Conservation (phyloP, 2,888 invertebrate species). For the Cancer borealis region DNA sequence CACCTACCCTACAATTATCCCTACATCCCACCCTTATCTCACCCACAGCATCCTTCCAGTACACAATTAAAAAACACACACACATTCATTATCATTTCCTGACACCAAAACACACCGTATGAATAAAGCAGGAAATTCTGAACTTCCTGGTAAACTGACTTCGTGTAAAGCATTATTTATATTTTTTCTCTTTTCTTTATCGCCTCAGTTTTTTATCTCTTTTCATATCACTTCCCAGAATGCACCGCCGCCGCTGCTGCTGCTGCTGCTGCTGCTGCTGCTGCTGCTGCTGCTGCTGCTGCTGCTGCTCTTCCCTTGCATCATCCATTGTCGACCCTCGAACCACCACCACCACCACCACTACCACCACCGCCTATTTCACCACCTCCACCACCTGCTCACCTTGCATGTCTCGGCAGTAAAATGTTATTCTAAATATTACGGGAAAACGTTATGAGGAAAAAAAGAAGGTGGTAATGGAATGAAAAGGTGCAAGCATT, state of each 20-base stretch:
- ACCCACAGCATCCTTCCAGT: background rate
- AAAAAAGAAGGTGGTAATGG: background rate
- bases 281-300: background rate
- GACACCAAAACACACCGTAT: background rate
- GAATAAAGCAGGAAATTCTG: slow-evolving; percentile 22
- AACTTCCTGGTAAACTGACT: background rate
- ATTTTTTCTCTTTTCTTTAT: background rate
- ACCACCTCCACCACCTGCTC: background rate
- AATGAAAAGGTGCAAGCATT: background rate
- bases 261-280: background rate
- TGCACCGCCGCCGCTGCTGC: background rate
- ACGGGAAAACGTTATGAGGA: background rate
- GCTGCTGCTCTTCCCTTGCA: background rate
- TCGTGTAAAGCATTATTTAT: background rate
- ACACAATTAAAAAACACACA: background rate
- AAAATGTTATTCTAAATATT: background rate
- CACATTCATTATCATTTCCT: background rate
- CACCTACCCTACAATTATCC: background rate
- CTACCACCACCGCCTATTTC: background rate
- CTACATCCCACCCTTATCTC: background rate
- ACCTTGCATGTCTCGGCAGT: background rate
- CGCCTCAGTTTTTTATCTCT: background rate
- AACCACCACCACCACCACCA: background rate
- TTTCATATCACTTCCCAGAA: background rate
- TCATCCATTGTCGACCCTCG: background rate